These are phyloP conservation scores for Rhinolophus ferrumequinum DNA, from an alignment of 2,113 vertebrate genomes.

Conservation along the genomic window DNA sequence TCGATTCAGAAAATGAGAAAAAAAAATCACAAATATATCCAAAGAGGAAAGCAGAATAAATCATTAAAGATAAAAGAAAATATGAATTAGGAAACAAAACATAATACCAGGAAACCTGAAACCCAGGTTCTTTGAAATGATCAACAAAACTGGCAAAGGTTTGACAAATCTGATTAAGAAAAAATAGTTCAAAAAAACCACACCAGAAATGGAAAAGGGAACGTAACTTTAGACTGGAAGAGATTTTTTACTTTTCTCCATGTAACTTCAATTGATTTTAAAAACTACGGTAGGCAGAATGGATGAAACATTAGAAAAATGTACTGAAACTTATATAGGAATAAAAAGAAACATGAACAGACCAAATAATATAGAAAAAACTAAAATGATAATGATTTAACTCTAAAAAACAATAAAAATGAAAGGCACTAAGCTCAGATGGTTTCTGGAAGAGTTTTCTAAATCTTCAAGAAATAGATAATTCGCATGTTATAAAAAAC, in stretches of 20 bases:
- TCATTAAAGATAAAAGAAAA: neutral
- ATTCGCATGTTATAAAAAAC: neutral
- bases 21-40: neutral
- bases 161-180: neutral
- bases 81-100: neutral
- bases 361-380: neutral
- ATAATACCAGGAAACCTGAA: neutral
- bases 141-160: neutral
- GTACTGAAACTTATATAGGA: neutral
- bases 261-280: neutral
- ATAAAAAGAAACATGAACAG: neutral
- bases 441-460: neutral
- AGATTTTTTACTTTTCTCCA: neutral
- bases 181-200: neutral
- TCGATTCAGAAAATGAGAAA: neutral
- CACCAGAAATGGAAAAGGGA: neutral
- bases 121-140: neutral
- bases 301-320: neutral
- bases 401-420: neutral
- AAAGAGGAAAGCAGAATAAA: neutral
- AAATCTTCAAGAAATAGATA: neutral
- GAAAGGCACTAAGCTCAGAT: neutral
- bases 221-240: neutral
- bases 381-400: neutral
- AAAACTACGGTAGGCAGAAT: neutral